Evolutionary conservation across 2,888 invertebrate genomes (phyloP), one percentile per base, ranked within the genome.

Genomic region (Elmis aenea): DNA sequence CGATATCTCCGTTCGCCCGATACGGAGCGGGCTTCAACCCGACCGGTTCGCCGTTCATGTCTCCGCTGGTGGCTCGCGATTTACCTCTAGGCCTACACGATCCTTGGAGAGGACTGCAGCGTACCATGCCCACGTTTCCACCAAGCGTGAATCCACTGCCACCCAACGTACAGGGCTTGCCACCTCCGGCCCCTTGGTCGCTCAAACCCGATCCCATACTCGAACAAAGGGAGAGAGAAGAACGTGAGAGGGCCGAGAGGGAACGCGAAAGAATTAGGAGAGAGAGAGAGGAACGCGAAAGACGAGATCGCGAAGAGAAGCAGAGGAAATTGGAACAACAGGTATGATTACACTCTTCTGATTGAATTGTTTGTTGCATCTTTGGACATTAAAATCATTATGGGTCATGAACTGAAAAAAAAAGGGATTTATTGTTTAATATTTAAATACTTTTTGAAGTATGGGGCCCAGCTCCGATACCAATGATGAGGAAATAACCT

Each of bases 1-100:
- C 83, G 50, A 79, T 87, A 59, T 85, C 87, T 38, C 87, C 86
- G 30, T 90, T 88, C 68, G 84, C 81, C 35, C 76, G 89, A 52
- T 89, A 88, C 70, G 84, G 82, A 35, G 45, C 49, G 4, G 57
- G 50, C 14, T 75, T 77, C 47, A 79, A 78, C 43, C 41, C 59
- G 3, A 57, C 58, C 3, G 39, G 53, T 3, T 72, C 74, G 11
- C 74, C 81, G 16, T 81, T 83, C 55, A 73, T 86, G 49, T 76
- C 85, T 18, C 81, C 83, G 42, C 85, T 82, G 66, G 76, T 75
- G 33, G 43, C 58, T 8, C 67, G 73, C 51, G 73, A 72, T 50
- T 48, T 58, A 14, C 51, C 55, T 8, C 50, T 55, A 55, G 70
- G 66, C 27, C 49, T 73, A 35, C 79, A 80, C 56, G 83, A 83